These are phyloP conservation scores for Toxotes jaculatrix DNA, from an alignment of 2,113 vertebrate genomes.

Conservation along the genomic window DNA sequence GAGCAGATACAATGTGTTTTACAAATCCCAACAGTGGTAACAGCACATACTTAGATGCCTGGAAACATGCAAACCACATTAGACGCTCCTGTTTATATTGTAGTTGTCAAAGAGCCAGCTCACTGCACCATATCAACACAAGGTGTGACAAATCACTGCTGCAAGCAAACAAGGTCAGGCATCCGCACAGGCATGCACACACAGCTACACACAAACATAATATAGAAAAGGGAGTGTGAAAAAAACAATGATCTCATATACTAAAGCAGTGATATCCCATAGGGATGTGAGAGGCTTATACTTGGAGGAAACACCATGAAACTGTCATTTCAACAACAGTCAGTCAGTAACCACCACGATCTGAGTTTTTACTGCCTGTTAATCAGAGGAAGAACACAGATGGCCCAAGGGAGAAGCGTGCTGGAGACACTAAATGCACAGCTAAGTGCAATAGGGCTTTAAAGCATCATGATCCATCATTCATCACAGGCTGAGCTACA, in stretches of 20 bases:
- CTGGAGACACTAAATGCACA: conserved; percentile 70
- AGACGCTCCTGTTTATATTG: conserved; percentile 46
- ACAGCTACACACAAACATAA: conserved; percentile 9
- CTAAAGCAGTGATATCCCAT: conserved; percentile 19
- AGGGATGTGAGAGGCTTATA: conserved; percentile 12
- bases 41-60: conserved; percentile 9
- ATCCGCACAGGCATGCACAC: conserved; percentile 24
- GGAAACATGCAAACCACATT: conserved; percentile 52
- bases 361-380: conserved; percentile 68
- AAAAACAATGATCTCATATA: conserved; percentile 54
- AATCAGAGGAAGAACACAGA: conserved; percentile 73
- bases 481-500: conserved; percentile 52
- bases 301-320: conserved; percentile 48
- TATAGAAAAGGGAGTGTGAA: conserved; percentile 60
- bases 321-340: conserved; percentile 57
- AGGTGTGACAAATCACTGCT: conserved; percentile 62
- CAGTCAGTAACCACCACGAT: conserved; percentile 46
- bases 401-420: conserved; percentile 59
- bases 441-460: conserved; percentile 72
- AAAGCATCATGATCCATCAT: conserved; percentile 69
- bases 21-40: conserved; percentile 5
- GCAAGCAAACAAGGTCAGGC: conserved; percentile 62
- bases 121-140: conserved; percentile 61
- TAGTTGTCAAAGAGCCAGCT: conserved; percentile 58
- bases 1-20: conserved; percentile 15